Percentiles rank a stretch among this genome's conserved stretches.
phyloP scores from a whole-genome alignment of 2,797 vertebrate species.

The Pseudomugil gertrudae region DNA sequence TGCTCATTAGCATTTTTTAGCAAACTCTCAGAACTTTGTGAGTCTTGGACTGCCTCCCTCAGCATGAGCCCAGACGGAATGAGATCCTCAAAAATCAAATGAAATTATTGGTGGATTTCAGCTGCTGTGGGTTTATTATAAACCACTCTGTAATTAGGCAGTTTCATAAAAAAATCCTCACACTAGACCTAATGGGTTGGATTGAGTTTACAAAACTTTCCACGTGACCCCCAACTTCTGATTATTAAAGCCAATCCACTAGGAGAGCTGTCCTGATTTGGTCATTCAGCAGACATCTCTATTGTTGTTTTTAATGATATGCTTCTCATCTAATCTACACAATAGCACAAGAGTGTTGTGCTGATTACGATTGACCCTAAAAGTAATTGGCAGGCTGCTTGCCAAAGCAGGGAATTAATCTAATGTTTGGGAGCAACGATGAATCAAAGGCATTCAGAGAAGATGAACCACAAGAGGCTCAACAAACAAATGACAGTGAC shows the following conservation, averaged over 20 bases:
- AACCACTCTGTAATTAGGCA: constrained; percentile 20
- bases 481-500: constrained; percentile 66
- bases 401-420: constrained; percentile 76
- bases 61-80: constrained; percentile 46
- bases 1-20: constrained; percentile 26
- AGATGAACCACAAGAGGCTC: constrained; percentile 65
- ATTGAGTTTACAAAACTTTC: constrained; percentile 13
- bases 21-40: constrained; percentile 31
- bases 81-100: constrained; percentile 51
- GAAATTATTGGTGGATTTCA: constrained; percentile 34
- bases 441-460: constrained; percentile 63
- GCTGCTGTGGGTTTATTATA: constrained; percentile 34
- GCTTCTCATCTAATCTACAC: constrained; percentile 62
- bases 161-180: constrained; percentile 16
- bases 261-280: constrained; percentile 36
- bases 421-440: constrained; percentile 64
- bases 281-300: constrained; percentile 12
- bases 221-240: constrained; percentile 11
- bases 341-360: constrained; percentile 56
- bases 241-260: constrained; percentile 36
- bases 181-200: background rate
- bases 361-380: constrained; percentile 73
- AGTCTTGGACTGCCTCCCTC: constrained; percentile 46
- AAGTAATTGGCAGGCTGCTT: constrained; percentile 73
- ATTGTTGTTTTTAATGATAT: constrained; percentile 57